Evolutionary conservation across 2,888 invertebrate species (phyloP).

Genomic region (Epiblema foenella): DNA sequence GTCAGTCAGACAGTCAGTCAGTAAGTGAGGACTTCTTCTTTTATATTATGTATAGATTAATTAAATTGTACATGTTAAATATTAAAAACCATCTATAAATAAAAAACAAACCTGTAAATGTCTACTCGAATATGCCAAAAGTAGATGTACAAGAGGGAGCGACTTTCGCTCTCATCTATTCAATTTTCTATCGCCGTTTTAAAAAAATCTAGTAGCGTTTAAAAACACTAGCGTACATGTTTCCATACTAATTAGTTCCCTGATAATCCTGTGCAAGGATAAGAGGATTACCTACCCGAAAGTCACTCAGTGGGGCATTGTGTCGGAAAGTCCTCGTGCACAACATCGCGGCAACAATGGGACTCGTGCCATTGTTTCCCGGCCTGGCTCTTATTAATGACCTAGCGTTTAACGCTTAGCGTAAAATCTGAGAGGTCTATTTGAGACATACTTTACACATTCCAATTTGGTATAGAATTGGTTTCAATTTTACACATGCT

Average conservation of each 20-base stretch:
- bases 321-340: slow-evolving; percentile 38
- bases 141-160: too few species aligned
- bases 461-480: background rate
- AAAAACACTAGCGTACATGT: background rate
- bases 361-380: slow-evolving; percentile 31
- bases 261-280: slow-evolving; percentile 34
- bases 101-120: too few species aligned
- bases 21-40: too few species aligned
- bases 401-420: slow-evolving; percentile 38
- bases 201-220: background rate
- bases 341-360: slow-evolving; percentile 37
- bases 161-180: background rate
- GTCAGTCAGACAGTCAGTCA: too few species aligned
- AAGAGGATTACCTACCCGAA: slow-evolving; percentile 39
- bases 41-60: too few species aligned
- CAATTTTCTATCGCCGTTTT: background rate
- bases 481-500: background rate
- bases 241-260: slow-evolving; percentile 17
- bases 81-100: too few species aligned
- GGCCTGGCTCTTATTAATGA: slow-evolving; percentile 41
- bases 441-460: background rate
- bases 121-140: too few species aligned
- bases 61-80: too few species aligned
- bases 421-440: slow-evolving; percentile 17
- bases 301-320: slow-evolving; percentile 40